These are phyloP conservation scores for Halocynthia roretzi DNA, from an alignment of 23 tunicate species.

Conservation along the genomic window DNA sequence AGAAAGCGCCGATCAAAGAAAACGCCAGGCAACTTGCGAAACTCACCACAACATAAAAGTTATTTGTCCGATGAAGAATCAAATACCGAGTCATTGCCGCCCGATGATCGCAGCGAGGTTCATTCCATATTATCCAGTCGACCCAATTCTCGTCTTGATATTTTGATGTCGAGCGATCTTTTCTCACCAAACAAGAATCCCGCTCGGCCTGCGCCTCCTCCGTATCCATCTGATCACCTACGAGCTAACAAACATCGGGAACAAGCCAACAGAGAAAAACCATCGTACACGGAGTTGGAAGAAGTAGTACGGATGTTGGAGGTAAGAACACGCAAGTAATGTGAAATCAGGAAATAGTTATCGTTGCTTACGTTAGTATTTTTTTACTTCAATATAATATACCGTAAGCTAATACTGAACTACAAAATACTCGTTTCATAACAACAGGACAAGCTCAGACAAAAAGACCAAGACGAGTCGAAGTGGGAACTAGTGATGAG, in stretches of 20 bases:
- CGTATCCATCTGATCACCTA: background rate
- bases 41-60: background rate
- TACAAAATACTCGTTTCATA: too few relatives aligned
- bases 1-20: conserved; percentile 9
- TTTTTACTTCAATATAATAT: background rate
- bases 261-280: conserved; percentile 28
- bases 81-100: conserved; percentile 66
- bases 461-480: too few relatives aligned
- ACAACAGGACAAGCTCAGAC: too few relatives aligned
- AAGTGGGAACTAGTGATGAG: too few relatives aligned
- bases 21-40: background rate
- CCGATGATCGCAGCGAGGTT: conserved; percentile 45
- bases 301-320: conserved; percentile 39
- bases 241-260: conserved; percentile 12
- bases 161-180: conserved; percentile 7
- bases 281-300: conserved; percentile 53
- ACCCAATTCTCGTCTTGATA: conserved; percentile 17
- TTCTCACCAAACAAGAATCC: conserved; percentile 6
- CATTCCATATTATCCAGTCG: conserved; percentile 59
- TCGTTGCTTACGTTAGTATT: too few relatives aligned
- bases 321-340: conserved; percentile 17
- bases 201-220: conserved; percentile 22
- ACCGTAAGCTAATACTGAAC: too few relatives aligned
- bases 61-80: conserved; percentile 66
- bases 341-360: too few relatives aligned